Base-by-base conservation (phyloP, 2,113 vertebrate genomes). In the Petrocephalus zakoni region DNA sequence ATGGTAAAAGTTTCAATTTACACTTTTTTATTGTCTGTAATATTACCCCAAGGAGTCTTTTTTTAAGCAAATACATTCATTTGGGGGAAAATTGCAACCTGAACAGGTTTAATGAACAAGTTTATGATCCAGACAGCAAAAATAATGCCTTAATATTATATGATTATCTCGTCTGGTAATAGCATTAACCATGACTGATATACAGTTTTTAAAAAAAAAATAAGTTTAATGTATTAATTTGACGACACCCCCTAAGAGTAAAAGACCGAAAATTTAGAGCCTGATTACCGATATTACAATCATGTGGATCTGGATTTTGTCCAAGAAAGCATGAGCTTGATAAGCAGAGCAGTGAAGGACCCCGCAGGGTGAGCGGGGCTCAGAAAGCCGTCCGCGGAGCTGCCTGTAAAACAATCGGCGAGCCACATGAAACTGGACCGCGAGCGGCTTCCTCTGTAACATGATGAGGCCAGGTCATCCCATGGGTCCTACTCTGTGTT, bases 401-500 rank as follows among this genome's bases (percentile, higher is more conserved):
- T 83, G 37, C 37, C 17, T 47, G 81, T 83, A 83, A 83, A 15
- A 42, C 75, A 21, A 81, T 46, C 37, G 19, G 34, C 2, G 15
- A 13, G 81, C 46, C 46, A 2, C 19, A 8, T 83, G 81, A 83
- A 83, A 83, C 19, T 17, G n/a, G 37, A 83, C 21, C 81, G 3
- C 81, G 1, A 13, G 81, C 46, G 21, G 42, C 10, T 83, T 49
- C 81, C 81, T 47, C 81, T 6, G 81, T 83, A 83, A 83, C 81
- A 21, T 2, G 81, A 82, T 49, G 81, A 49, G 42, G 22, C 3
- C 17, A 22, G 81, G 46, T 83, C 81, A 49, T 22, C 81, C 81
- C 46, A 21, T 95, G 93, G 93, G 92, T 92, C 90, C 89, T 89
- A 88, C 93, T 95, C 93, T 95, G 95, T 94, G 89, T 90, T 92